Percentiles rank a stretch among this genome's conserved stretches.
Evolutionary conservation across 2,797 vertebrate species (phyloP).

Genomic region (Calcarius lapponicus): DNA sequence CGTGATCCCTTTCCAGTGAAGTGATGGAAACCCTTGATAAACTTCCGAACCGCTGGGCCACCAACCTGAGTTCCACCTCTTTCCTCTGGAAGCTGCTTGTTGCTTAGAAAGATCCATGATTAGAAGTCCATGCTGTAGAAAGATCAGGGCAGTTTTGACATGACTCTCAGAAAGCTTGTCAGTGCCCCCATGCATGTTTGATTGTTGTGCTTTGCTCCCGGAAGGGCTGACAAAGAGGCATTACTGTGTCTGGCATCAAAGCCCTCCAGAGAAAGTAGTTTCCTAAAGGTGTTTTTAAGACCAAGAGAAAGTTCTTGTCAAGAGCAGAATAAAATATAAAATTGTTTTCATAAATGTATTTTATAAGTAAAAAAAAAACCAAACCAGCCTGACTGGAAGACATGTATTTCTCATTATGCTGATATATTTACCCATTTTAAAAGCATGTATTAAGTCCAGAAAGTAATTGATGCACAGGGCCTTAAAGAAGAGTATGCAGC

Average conservation of each 20-base stretch:
- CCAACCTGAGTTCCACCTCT: neutral
- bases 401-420: neutral
- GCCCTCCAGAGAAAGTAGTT: neutral
- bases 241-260: neutral
- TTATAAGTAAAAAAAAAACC: neutral
- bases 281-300: neutral
- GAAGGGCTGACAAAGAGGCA: neutral
- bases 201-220: neutral
- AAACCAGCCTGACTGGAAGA: neutral
- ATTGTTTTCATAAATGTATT: neutral
- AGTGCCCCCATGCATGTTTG: accelerated
- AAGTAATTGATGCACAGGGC: neutral
- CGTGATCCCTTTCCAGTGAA: neutral
- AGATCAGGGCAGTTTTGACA: neutral
- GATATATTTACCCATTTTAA: neutral
- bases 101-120: neutral
- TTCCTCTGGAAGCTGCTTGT: neutral
- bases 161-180: neutral
- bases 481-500: neutral
- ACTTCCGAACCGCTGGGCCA: neutral
- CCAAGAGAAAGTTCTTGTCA: neutral
- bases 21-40: neutral
- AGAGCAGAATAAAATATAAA: neutral
- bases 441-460: neutral
- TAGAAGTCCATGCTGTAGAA: neutral